Evolutionary conservation across 1,140 invertebrate genomes (phyloP).

Genomic region (Microplitis demolitor): DNA sequence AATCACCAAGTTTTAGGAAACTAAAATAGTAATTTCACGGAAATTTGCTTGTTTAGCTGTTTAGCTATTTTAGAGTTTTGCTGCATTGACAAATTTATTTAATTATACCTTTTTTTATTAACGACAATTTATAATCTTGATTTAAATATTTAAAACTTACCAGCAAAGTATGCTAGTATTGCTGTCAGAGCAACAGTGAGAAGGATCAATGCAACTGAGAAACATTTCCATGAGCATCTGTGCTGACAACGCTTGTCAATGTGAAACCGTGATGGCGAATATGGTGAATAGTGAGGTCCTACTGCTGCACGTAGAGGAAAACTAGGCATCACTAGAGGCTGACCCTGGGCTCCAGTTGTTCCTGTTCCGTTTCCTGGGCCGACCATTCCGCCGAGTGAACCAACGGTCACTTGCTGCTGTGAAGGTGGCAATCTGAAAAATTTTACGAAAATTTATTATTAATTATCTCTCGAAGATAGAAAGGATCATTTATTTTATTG

Average conservation of each 20-base stretch:
- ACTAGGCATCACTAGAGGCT: slow-evolving; percentile 77
- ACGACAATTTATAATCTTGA: no score
- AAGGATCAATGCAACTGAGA: slow-evolving; percentile 88
- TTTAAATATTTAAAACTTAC: slow-evolving; percentile 66
- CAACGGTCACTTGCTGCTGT: slow-evolving; percentile 61
- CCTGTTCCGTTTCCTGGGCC: slow-evolving; percentile 49
- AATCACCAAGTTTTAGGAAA: neutral
- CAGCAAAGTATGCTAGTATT: slow-evolving; percentile 92
- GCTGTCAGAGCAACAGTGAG: slow-evolving; percentile 85
- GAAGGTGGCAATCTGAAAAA: slow-evolving; percentile 61
- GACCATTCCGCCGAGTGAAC: slow-evolving; percentile 50
- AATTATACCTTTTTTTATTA: no score
- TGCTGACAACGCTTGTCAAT: slow-evolving; percentile 91
- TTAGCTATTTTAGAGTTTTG: no score
- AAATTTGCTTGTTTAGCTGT: slow-evolving; percentile 1
- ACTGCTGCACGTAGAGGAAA: slow-evolving; percentile 75
- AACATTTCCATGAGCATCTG: slow-evolving; percentile 93
- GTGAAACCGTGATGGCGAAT: slow-evolving; percentile 89
- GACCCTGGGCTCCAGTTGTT: slow-evolving; percentile 58
- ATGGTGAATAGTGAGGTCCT: slow-evolving; percentile 78
- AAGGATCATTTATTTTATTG: neutral
- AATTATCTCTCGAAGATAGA: neutral
- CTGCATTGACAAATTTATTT: neutral
- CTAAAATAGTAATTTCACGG: slow-evolving; percentile 8
- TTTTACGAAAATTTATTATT: slow-evolving; percentile 10